Evolutionary conservation across 2,113 vertebrate species (phyloP).

Genomic region (Crocuta crocuta): DNA sequence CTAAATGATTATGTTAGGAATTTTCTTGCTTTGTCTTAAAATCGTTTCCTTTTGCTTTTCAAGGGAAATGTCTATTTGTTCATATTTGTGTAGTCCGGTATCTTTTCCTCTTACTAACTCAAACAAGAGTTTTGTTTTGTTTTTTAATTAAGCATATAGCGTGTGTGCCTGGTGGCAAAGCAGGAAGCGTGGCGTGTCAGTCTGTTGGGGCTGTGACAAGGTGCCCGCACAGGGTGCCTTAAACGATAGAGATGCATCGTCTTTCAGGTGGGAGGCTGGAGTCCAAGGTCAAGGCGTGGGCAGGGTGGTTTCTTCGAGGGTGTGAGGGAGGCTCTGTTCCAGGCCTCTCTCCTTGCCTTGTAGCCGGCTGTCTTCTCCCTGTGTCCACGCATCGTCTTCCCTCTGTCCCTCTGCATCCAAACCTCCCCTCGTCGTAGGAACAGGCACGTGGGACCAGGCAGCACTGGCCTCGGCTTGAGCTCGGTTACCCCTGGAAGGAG

Average conservation of each 20-base stretch:
- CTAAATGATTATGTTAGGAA: neutral
- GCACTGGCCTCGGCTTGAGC: neutral
- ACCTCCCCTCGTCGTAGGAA: neutral
- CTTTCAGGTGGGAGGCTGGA: neutral
- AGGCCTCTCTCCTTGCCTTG: neutral
- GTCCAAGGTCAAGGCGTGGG: neutral
- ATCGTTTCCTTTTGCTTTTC: neutral
- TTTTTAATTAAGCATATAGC: neutral
- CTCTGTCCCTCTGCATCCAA: neutral
- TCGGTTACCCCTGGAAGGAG: neutral
- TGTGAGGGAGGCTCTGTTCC: neutral
- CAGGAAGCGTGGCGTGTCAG: neutral
- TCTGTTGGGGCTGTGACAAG: neutral
- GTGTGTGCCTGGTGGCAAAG: no score
- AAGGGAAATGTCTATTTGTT: neutral
- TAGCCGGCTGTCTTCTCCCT: neutral
- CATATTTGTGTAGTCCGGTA: neutral
- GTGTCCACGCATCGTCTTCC: rapidly evolving
- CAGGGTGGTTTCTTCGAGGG: neutral
- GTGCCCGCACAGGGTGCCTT: neutral
- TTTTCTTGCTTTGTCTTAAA: neutral
- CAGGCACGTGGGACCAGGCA: neutral
- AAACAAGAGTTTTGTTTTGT: no score
- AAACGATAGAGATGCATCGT: neutral
- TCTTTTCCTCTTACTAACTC: neutral